phyloP scores from a whole-genome alignment of 30 jellyfish, hydroid and myxozoan species.

The Cassiopea xamachana region DNA sequence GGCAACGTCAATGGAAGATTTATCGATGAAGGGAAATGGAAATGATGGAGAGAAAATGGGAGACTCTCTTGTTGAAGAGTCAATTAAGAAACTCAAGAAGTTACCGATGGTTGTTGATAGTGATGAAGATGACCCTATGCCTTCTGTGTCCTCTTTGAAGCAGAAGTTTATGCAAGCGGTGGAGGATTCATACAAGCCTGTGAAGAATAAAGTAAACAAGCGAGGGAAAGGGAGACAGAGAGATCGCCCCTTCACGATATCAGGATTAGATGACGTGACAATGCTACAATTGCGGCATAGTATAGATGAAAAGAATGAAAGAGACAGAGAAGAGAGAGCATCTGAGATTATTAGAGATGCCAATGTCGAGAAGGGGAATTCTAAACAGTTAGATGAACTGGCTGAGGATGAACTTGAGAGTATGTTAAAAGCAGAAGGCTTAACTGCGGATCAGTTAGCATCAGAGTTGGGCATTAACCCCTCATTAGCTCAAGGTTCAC shows the following conservation, averaged over 20 bases:
- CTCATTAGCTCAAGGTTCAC: constrained; percentile 75
- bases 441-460: constrained; percentile 85
- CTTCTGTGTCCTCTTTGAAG: constrained; percentile 82
- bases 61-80: constrained; percentile 53
- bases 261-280: constrained; percentile 87
- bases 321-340: not conserved
- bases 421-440: constrained; percentile 78
- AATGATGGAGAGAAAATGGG: constrained; percentile 25
- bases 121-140: constrained; percentile 86
- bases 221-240: constrained; percentile 51
- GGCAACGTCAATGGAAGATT: constrained; percentile 73
- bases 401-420: constrained; percentile 74
- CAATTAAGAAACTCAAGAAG: constrained; percentile 63
- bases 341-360: not conserved
- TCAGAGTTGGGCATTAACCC: constrained; percentile 83
- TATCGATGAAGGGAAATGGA: constrained; percentile 40
- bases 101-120: constrained; percentile 77
- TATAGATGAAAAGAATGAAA: constrained; percentile 64
- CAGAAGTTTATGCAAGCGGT: constrained; percentile 87
- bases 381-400: constrained; percentile 28
- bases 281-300: constrained; percentile 67
- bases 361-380: constrained; percentile 8
- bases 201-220: constrained; percentile 38
- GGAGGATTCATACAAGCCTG: constrained; percentile 85
- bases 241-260: constrained; percentile 91